Evolutionary conservation across 2,113 vertebrate species (phyloP).

Genomic region (Dascyllus trimaculatus): DNA sequence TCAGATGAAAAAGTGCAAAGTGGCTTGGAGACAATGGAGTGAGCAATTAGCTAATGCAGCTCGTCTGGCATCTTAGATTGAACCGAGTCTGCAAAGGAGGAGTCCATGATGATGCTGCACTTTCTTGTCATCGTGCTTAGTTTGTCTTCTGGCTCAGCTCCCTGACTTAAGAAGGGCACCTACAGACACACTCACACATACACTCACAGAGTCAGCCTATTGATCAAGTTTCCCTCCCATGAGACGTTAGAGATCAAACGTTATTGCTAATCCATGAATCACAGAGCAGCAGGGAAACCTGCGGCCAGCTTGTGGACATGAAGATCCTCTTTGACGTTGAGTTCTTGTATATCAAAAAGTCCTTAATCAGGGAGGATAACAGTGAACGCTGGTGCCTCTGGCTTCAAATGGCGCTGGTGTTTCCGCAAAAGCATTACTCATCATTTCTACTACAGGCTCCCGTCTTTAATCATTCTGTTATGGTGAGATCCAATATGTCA

Average conservation of each 20-base stretch:
- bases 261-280: slow-evolving; percentile 41
- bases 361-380: slow-evolving; percentile 20
- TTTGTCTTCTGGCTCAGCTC: slow-evolving; percentile 55
- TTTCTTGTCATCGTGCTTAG: slow-evolving; percentile 60
- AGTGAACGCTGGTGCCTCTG: slow-evolving; percentile 1
- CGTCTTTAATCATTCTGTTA: slow-evolving; percentile 5
- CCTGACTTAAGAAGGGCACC: slow-evolving; percentile 41
- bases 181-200: slow-evolving; percentile 30
- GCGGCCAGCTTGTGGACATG: slow-evolving; percentile 32
- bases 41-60: slow-evolving; percentile 76
- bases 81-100: slow-evolving; percentile 46
- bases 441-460: slow-evolving; percentile 28
- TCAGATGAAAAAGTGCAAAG: slow-evolving; percentile 47
- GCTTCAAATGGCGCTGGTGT: slow-evolving; percentile 15
- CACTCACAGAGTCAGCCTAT: slow-evolving; percentile 39
- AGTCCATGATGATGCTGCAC: slow-evolving; percentile 70
- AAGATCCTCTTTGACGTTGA: slow-evolving; percentile 34
- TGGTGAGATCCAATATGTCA: slow-evolving; percentile 20
- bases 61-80: slow-evolving; percentile 45
- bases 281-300: slow-evolving; percentile 26
- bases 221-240: slow-evolving; percentile 19
- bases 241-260: slow-evolving; percentile 52
- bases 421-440: slow-evolving; percentile 27
- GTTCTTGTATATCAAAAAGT: slow-evolving; percentile 40
- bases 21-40: slow-evolving; percentile 40